Percentiles rank a stretch among this genome's conserved stretches.
phyloP scores from a whole-genome alignment of 2,113 vertebrate species.

The Xenopus laevis region DNA sequence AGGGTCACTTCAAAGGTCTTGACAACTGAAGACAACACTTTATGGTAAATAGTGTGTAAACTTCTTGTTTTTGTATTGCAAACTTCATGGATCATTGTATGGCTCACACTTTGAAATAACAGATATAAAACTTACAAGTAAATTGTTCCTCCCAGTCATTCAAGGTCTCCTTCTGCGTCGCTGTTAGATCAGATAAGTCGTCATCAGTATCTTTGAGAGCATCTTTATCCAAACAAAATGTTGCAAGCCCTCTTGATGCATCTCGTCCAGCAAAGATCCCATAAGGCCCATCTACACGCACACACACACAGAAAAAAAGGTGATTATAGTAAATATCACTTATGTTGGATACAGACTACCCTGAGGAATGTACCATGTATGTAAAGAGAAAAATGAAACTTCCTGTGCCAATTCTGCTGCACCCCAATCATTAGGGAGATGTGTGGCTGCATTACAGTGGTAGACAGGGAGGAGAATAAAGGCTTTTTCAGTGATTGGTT shows the following conservation, averaged over 20 bases:
- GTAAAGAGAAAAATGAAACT: no score
- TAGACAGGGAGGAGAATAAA: no score
- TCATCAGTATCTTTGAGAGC: constrained; percentile 85
- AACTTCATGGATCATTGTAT: no score
- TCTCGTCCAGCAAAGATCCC: constrained; percentile 94
- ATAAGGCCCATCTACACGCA: constrained; percentile 86
- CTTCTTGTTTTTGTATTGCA: no score
- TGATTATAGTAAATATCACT: not conserved
- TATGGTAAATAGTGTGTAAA: no score
- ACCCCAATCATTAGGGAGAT: no score
- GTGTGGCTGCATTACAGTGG: no score
- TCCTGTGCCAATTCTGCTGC: no score
- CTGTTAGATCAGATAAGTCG: constrained; percentile 89
- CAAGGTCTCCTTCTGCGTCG: constrained; percentile 85
- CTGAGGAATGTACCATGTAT: no score
- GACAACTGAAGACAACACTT: no score
- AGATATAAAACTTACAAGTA: constrained; percentile 72
- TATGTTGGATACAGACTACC: not conserved
- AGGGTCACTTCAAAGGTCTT: no score
- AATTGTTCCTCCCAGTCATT: constrained; percentile 94
- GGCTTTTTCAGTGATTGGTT: no score
- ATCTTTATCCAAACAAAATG: constrained; percentile 92
- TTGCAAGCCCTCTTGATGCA: constrained; percentile 91
- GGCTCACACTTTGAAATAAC: not conserved
- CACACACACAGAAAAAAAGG: constrained; percentile 34